Evolutionary conservation across 2,888 invertebrate species (phyloP), one percentile per base, ranked within the genome.

Genomic region (Heliconius erato): DNA sequence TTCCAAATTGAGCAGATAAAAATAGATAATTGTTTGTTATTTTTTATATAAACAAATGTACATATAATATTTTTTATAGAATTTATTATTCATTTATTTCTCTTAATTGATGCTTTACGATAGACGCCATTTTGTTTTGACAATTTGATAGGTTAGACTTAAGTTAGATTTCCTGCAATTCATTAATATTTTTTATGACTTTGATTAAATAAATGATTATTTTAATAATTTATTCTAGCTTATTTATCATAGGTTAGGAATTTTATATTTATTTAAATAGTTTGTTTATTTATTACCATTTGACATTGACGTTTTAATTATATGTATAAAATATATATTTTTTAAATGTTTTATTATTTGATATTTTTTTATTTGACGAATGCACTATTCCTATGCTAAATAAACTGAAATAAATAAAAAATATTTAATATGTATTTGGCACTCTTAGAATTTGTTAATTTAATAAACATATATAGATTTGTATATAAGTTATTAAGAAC

Each of bases 161-260:
- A 76, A 76, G 76, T 76, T 76, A 76, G 76, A 40, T 63, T 40
- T 59, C 35, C 35, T 35, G 59, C 35, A 59, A 59, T 76, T 76
- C 14, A 54, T 76, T 63, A 76, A 59, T 54, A 74, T 59, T 76
- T 74, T 32, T 76, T 76, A 76, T 76, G 76, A 76, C 26, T 59
- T 63, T 63, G 40, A 63, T 63, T 76, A n/a, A 63, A 76, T 76
- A 76, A 63, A 76, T 63, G 16, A 40, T 26, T 76, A 32, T 74
- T 76, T n/a, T 76, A 63, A 63, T 76, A 63, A 28, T 32, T 72
- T 40, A 63, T 76, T 40, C 40, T 40, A 76, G 26, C 40, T 76
- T 76, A 76, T 63, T 76, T 63, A 76, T 76, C 63, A 32, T 63
- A 28, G 26, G 44, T 44, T 49, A 63, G n/a, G 32, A 32, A 32